These are phyloP conservation scores for Scopus umbretta DNA, from an alignment of 2,113 vertebrate genomes.

Conservation along the genomic window DNA sequence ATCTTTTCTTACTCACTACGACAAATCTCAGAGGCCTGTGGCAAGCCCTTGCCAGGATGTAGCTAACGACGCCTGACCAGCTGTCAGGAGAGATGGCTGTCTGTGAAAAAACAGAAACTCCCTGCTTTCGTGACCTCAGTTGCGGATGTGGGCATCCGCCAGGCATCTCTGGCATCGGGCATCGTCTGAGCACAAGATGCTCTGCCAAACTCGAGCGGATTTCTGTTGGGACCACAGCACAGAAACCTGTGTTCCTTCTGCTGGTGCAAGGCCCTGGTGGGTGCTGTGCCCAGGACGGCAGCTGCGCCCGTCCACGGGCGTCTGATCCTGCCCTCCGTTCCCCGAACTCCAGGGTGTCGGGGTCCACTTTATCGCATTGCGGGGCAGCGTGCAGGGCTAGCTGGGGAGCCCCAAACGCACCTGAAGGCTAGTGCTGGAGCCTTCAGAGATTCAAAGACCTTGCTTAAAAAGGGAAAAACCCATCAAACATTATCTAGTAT, in stretches of 20 bases:
- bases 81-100: background rate
- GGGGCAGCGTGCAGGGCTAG: fast-evolving
- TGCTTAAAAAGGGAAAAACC: background rate
- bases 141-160: background rate
- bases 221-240: background rate
- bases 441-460: background rate
- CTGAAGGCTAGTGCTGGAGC: background rate
- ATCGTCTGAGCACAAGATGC: background rate
- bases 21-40: constrained; percentile 1
- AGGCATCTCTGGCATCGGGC: background rate
- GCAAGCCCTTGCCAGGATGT: constrained; percentile 17
- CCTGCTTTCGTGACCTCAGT: background rate
- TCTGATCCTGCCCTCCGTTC: fast-evolving
- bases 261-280: fast-evolving
- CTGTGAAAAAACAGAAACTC: background rate
- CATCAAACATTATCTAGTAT: background rate
- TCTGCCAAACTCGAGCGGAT: background rate
- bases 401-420: background rate
- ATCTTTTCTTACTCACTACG: background rate
- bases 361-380: fast-evolving
- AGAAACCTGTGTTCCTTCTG: background rate
- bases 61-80: background rate
- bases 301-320: fast-evolving
- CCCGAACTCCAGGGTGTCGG: fast-evolving
- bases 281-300: fast-evolving